Percentiles rank a stretch among this genome's conserved stretches.
Conservation (phyloP, 2,797 vertebrate species). For the Halcyon leucocephala region DNA sequence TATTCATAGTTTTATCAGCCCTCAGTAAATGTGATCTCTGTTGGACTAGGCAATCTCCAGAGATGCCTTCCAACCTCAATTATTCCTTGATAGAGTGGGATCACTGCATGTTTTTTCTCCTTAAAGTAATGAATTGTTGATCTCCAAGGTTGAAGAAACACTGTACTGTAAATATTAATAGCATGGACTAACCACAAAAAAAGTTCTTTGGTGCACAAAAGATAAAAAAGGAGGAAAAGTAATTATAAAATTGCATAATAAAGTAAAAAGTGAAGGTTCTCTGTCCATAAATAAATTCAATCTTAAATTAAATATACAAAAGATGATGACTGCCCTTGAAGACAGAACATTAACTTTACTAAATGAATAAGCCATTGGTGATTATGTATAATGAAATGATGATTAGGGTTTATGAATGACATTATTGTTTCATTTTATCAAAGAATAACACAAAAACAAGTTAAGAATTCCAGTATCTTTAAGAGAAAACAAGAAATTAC, state of each 20-base stretch:
- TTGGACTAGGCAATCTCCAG: not conserved
- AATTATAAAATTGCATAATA: not conserved
- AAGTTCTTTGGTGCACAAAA: not conserved
- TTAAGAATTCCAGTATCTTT: constrained; percentile 9
- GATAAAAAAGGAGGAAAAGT: not conserved
- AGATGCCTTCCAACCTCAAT: not conserved
- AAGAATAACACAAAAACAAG: not conserved
- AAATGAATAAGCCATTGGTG: not conserved
- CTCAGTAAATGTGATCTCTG: not conserved
- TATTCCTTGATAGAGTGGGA: not conserved
- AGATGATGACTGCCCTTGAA: not conserved
- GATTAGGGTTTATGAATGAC: not conserved
- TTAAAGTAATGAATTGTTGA: not conserved
- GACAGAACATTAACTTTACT: not conserved
- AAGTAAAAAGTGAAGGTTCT: not conserved
- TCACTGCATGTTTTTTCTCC: not conserved
- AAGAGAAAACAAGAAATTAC: constrained; percentile 45
- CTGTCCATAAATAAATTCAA: not conserved
- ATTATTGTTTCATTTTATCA: not conserved
- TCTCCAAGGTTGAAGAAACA: not conserved
- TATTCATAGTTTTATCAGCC: not conserved
- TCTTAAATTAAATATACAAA: not conserved
- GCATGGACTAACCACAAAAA: not conserved
- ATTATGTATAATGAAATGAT: not conserved
- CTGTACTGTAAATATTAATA: not conserved